phyloP scores from a whole-genome alignment of 2,113 vertebrate genomes.

The Aphelocoma coerulescens region DNA sequence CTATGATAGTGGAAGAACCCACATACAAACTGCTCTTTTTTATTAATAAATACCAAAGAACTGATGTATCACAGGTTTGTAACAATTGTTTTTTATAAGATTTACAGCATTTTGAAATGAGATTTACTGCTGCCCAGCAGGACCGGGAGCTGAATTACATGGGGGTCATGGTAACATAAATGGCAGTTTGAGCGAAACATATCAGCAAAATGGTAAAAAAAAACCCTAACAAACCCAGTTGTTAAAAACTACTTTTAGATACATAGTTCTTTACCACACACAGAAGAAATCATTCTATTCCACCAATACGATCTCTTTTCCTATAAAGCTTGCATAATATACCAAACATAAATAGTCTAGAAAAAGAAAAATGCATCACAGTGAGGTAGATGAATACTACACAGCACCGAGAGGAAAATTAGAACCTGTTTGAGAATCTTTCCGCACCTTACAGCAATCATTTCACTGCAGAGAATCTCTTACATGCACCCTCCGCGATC shows the following conservation, averaged over 20 bases:
- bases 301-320: rapidly evolving
- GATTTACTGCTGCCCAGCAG: not conserved
- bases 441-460: conserved; percentile 15
- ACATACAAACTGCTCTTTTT: not conserved
- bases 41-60: not conserved
- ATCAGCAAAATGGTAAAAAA: not conserved
- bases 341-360: not conserved
- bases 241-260: not conserved
- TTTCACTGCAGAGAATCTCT: not conserved
- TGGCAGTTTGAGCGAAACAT: rapidly evolving
- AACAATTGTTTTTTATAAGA: not conserved
- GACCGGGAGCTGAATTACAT: not conserved
- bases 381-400: not conserved
- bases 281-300: not conserved
- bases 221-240: rapidly evolving
- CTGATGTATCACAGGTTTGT: not conserved
- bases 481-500: not conserved
- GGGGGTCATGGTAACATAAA: not conserved
- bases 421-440: conserved; percentile 6
- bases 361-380: not conserved
- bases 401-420: not conserved
- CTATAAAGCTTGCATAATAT: not conserved
- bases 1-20: not conserved
- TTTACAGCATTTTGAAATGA: not conserved
- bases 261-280: not conserved